Evolutionary conservation across 1,140 invertebrate species (phyloP).

Genomic region (Drosophila quadrilineata): DNA sequence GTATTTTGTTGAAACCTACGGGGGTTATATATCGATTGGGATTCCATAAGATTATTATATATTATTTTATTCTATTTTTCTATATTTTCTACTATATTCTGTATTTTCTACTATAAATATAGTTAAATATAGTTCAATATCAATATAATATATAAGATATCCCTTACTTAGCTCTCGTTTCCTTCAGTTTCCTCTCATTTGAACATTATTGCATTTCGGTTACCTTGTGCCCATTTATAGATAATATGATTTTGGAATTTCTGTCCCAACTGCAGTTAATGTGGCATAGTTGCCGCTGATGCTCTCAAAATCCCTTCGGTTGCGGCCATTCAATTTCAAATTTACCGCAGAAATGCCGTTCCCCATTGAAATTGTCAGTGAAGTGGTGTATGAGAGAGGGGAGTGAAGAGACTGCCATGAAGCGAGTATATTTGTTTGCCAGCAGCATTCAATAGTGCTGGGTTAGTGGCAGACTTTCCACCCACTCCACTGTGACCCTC

Average conservation of each 20-base stretch:
- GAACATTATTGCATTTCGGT: not conserved
- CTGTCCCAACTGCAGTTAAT: no score
- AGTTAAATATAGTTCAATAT: no score
- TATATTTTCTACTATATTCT: no score
- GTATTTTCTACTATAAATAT: no score
- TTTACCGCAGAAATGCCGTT: constrained; percentile 10
- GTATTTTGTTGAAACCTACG: no score
- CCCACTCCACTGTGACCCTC: not conserved
- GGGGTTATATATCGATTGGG: no score
- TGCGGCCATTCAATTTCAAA: constrained; percentile 14
- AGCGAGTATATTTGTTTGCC: constrained; percentile 3
- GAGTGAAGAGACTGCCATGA: no score
- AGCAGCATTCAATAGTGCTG: not conserved
- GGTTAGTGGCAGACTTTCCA: not conserved
- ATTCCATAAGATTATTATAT: no score
- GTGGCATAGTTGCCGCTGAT: not conserved
- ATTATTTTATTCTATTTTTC: no score
- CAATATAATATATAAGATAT: no score
- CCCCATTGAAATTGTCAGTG: not conserved
- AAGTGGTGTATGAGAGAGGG: not conserved
- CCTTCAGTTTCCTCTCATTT: no score
- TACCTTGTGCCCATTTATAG: constrained; percentile 5
- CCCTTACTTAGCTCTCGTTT: no score
- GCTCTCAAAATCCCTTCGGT: constrained; percentile 2
- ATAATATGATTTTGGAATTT: constrained; percentile 14